These are phyloP conservation scores for Eptatretus atami DNA, from an alignment of 2,797 vertebrate genomes.

Conservation along the genomic window DNA sequence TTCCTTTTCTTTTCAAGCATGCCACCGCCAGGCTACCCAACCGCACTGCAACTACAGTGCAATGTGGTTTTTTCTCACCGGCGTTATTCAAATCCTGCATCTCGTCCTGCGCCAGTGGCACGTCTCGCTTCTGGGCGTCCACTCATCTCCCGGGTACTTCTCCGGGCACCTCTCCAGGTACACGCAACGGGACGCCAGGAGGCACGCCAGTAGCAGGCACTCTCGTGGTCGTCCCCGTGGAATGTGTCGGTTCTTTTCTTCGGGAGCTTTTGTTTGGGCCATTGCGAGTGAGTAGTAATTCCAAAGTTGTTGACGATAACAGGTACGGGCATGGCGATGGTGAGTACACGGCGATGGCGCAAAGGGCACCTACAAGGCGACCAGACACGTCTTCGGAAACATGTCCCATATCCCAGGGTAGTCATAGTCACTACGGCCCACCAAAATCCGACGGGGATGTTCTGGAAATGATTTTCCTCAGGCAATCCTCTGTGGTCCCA, in stretches of 20 bases:
- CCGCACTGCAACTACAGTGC: too few relatives aligned
- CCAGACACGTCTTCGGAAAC: conserved; percentile 78
- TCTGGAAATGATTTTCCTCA: conserved; percentile 35
- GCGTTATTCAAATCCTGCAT: too few relatives aligned
- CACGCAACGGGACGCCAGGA: too few relatives aligned
- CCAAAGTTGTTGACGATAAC: conserved; percentile 98
- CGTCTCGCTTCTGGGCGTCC: too few relatives aligned
- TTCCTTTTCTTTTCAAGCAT: too few relatives aligned
- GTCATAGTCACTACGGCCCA: conserved; percentile 98
- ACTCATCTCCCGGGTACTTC: too few relatives aligned
- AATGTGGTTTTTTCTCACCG: too few relatives aligned
- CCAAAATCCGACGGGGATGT: conserved; percentile 97
- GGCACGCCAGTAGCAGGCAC: too few relatives aligned
- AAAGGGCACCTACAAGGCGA: conserved; percentile 81
- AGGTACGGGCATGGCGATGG: conserved; percentile 88
- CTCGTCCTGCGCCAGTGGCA: too few relatives aligned
- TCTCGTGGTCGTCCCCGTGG: too few relatives aligned
- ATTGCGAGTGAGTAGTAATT: conserved; percentile 94
- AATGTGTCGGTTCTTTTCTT: conserved; percentile 74
- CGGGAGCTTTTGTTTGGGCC: conserved; percentile 93
- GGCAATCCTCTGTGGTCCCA: conserved; percentile 23
- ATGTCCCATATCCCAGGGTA: conserved; percentile 85
- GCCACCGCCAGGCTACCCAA: too few relatives aligned
- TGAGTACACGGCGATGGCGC: conserved; percentile 60
- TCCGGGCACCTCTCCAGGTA: too few relatives aligned